phyloP scores from a whole-genome alignment of 2,797 vertebrate species.

The Nannoperca obscura region DNA sequence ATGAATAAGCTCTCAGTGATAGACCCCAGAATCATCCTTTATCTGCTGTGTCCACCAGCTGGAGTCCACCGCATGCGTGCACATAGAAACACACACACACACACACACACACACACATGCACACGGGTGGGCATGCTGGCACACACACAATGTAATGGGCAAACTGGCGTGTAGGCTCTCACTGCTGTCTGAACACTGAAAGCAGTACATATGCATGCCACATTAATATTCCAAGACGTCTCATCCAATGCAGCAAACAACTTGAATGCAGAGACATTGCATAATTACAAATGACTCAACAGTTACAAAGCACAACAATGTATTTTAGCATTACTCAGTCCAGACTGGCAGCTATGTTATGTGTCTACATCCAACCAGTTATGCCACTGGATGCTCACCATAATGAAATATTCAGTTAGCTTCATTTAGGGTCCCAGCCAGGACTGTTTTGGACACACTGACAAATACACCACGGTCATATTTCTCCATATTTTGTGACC shows the following conservation, averaged over 20 bases:
- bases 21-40: slow-evolving; percentile 82
- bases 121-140: slow-evolving; percentile 60
- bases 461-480: slow-evolving; percentile 1
- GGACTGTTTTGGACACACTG: not conserved
- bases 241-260: slow-evolving; percentile 34
- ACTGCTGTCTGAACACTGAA: slow-evolving; percentile 43
- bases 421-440: slow-evolving; percentile 1
- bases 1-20: slow-evolving; percentile 84
- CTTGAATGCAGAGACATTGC: slow-evolving; percentile 22
- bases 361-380: slow-evolving; percentile 19
- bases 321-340: slow-evolving; percentile 13
- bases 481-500: not conserved
- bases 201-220: slow-evolving; percentile 16
- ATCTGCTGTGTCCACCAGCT: slow-evolving; percentile 81
- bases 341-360: not conserved
- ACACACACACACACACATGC: slow-evolving; percentile 1
- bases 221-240: slow-evolving; percentile 48
- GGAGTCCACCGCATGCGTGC: slow-evolving; percentile 57
- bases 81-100: slow-evolving; percentile 10
- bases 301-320: slow-evolving; percentile 25
- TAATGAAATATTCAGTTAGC: slow-evolving; percentile 27
- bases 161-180: slow-evolving; percentile 3
- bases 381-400: slow-evolving; percentile 10
- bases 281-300: slow-evolving; percentile 44
- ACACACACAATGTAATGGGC: slow-evolving; percentile 9